Base-by-base conservation (phyloP, 2,797 vertebrate genomes). In the Threskiornis aethiopicus region DNA sequence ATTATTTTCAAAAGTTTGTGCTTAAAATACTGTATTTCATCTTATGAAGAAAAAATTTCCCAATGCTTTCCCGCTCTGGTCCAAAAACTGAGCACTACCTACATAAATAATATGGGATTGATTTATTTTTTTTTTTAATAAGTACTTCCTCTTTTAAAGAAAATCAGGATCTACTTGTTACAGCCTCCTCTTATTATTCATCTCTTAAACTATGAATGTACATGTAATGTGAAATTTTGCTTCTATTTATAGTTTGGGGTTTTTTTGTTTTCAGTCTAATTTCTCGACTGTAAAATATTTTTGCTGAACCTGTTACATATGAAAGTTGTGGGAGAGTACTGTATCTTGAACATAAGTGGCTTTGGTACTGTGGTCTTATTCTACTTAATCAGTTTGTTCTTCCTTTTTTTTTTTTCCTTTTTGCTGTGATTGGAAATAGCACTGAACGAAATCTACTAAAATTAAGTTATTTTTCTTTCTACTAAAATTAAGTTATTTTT, bases 301-400 rank as follows among this genome's bases (percentile, higher is more conserved):
- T 95, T 97, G 82, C 93, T 97, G 93, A 91, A 96, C 90, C 96
- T 97, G 97, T 97, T 98, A 97, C 96, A 94, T 96, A 96, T 94
- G 97, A 75, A 97, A 98, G 94, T 94, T 89, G 81, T 97, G 94
- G 94, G 95, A 94, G 90, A 97, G 93, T 97, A 92, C 93, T 96
- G 87, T 97, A 97, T 97, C 89, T 96, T 95, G 96, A 96, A 91
- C 95, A 90, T 93, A 96, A 87, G 76, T 96, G 96, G 94, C 95
- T 96, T 92, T 97, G 96, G 97, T 98, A 98, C 97, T 96, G 94
- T 98, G 95, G 97, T 98, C 94, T 97, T 98, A 97, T 89, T 93
- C 85, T 97, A 93, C 97, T 97, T 96, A 95, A 96, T 96, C 84
- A 72, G 4, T 94, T 84, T 47, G 88, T 90, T 90, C 1, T 8